Evolutionary conservation across 2,888 invertebrate genomes (phyloP), one percentile per base, ranked within the genome.

Genomic region (Pyrgus malvae): DNA sequence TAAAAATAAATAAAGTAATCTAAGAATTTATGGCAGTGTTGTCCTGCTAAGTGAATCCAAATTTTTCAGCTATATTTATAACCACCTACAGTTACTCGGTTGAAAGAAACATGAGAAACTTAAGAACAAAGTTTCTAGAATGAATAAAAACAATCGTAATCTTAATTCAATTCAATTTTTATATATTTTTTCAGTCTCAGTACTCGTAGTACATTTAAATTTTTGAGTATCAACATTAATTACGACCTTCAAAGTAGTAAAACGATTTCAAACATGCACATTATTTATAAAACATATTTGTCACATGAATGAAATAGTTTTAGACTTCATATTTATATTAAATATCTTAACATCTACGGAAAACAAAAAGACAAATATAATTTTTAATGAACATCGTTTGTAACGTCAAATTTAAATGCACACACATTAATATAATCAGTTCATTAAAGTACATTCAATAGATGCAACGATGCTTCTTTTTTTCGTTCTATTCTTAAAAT

Each of bases 1-100:
- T 63, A 64, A 74, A 72, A 75, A 70, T 74, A 66, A 71, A 68
- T 66, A 48, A 37, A 48, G 37, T 65, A 68, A 65, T 23, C n/a
- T 23, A 23, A 23, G 6, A 23, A 23, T 6, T 23, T 4, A 23
- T 23, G 3, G 6, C 23, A 23, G 23, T 3, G 23, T 4, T 23
- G 23, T 23, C 23, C 23, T 23, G n/a, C n/a, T n/a, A n/a, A n/a
- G n/a, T n/a, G n/a, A n/a, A n/a, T n/a, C n/a, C n/a, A n/a, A n/a
- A n/a, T n/a, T n/a, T n/a, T n/a, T n/a, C n/a, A n/a, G n/a, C n/a
- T n/a, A n/a, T n/a, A n/a, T n/a, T n/a, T n/a, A n/a, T n/a, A n/a
- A n/a, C n/a, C n/a, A n/a, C n/a, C n/a, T n/a, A n/a, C n/a, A n/a
- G n/a, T n/a, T 23, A 23, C 7, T 23, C 7, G 3, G 23, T 23